Base-by-base conservation (phyloP, 1,140 invertebrate species). In the Leguminivora glycinivorella region DNA sequence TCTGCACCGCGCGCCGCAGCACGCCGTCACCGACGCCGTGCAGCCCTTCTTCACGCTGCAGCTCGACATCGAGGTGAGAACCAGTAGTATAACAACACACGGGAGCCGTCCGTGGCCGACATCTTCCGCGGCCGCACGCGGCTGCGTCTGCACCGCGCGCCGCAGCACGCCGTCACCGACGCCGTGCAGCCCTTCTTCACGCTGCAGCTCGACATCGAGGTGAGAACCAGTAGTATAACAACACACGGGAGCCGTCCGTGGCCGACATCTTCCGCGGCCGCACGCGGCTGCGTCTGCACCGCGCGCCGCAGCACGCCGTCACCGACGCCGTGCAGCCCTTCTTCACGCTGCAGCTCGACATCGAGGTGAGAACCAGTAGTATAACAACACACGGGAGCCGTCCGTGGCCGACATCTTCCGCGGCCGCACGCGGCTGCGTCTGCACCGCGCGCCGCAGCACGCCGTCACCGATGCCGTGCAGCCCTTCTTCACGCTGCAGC, bases 21-120 rank as follows among this genome's bases (percentile, higher is more conserved):
- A 93, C 93, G 71, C 95, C 94, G 63, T 95, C 58, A 96, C 96
- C 1, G 95, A 96, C 82, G 95, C 95, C 77, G 95, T 98, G 70
- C 96, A 98, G 88, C 98, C 98, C 3, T 99, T 99, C 90, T 98
- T 98, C 84, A 98, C 97, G 2, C 92, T 99, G 12, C 97, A 97
- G 84, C 93, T 99, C 38, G 98, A 99, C 81, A 98, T 99, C 79
- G 97, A 98, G 93, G 97, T 98, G 89, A n/a, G n/a, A n/a, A n/a
- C n/a, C n/a, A n/a, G n/a, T n/a, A n/a, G n/a, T n/a, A n/a, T n/a
- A n/a, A n/a, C n/a, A n/a, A n/a, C n/a, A n/a, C n/a, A n/a, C n/a
- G n/a, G n/a, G n/a, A n/a, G n/a, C n/a, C 97, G n/a, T 97, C 98
- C 0, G 93, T 99, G 4, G 97, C 96, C 24, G 96, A 98, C 78